Evolutionary conservation across 2,888 invertebrate species (phyloP), one percentile per base, ranked within the genome.

Genomic region (Orchestes rusci): DNA sequence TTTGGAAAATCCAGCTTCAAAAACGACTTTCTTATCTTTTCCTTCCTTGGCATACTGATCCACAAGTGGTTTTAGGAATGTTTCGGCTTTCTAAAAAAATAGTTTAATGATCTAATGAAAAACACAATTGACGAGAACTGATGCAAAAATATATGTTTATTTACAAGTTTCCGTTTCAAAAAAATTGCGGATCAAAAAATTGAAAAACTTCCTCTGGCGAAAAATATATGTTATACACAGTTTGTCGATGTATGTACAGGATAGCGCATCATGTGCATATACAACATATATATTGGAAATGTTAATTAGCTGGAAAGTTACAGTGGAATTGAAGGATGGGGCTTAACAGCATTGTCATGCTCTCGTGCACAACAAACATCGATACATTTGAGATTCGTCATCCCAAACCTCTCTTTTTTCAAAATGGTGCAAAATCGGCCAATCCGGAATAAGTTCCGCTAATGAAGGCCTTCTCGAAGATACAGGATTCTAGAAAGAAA

Each of bases 401-500:
- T 60, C 62, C 77, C 84, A 80, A 84, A 89, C 88, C 88, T 89
- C 87, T 79, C 82, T 78, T 76, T 75, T 80, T 75, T 76, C 76
- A 77, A 81, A 80, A 75, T 80, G 82, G 72, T 85, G 84, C 69
- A 89, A 82, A 69, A 81, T 83, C 67, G 93, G 93, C 92, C 93
- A 94, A 77, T 93, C 93, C 67, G 92, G 93, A 72, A 94, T 93
- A 76, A 92, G 78, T 76, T 94, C 93, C 65, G 90, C 90, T 73
- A 92, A 78, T 66, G 90, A 91, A 68, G 81, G 84, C 77, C 89
- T 80, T 79, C 90, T 82, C 61, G 76, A 73, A 70, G 74, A 67
- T 68, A 65, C 63, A 57, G 68, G 66, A 58, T 62, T 66, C 68
- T 69, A 68, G 58, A 69, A 69, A 69, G 52, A 57, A 69, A 69